Conservation (phyloP, 2,888 invertebrate species). For the Cheilosia vulpina region DNA sequence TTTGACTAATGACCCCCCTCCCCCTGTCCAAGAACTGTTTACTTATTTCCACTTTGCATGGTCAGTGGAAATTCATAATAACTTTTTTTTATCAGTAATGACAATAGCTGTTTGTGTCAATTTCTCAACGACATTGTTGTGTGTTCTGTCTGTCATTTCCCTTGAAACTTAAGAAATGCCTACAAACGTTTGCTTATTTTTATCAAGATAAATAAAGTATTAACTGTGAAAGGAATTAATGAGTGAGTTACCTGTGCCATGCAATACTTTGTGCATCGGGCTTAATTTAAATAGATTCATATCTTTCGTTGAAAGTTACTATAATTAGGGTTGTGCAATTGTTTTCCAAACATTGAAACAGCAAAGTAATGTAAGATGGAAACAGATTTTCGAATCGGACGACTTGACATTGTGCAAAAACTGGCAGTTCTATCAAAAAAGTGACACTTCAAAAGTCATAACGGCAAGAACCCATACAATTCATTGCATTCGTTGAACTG, state of each 20-base stretch:
- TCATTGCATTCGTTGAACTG: no score
- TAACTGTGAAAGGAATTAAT: conserved; percentile 21
- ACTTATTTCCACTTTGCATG: not conserved
- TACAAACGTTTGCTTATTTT: not conserved
- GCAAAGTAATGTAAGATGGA: no score
- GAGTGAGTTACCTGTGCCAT: conserved; percentile 47
- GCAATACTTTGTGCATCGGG: conserved; percentile 36
- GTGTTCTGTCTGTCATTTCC: not conserved
- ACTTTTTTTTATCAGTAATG: conserved; percentile 2
- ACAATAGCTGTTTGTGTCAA: conserved; percentile 3
- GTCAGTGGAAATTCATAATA: not conserved
- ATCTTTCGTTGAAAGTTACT: conserved; percentile 22
- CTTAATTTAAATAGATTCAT: conserved; percentile 48
- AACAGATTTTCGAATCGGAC: no score
- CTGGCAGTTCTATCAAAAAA: no score
- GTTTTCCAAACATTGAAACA: no score
- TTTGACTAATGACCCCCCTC: not conserved
- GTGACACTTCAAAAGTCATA: no score
- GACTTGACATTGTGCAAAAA: no score
- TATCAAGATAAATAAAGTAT: conserved; percentile 63
- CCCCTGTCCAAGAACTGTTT: not conserved
- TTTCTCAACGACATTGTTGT: not conserved
- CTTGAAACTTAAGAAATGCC: conserved; percentile 9
- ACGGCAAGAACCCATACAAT: no score
- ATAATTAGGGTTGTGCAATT: conserved; percentile 46